Evolutionary conservation across 2,113 vertebrate species (phyloP).

Genomic region (Hepsetus odoe): DNA sequence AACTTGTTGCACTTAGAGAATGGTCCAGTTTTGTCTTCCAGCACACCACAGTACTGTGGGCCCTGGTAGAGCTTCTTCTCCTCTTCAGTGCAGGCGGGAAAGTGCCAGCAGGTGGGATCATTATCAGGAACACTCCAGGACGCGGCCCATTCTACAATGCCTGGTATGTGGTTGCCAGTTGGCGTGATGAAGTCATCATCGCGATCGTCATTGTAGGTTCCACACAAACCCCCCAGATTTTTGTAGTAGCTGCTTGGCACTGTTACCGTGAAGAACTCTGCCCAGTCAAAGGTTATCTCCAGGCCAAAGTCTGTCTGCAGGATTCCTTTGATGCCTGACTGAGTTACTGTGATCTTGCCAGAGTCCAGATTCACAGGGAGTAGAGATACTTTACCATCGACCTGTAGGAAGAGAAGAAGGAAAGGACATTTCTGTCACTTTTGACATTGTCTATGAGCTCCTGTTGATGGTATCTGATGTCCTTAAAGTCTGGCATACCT

Average conservation of each 20-base stretch:
- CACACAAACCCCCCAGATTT: conserved; percentile 73
- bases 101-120: conserved; percentile 76
- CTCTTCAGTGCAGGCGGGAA: conserved; percentile 67
- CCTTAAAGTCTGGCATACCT: too few species aligned
- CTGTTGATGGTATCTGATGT: too few species aligned
- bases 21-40: conserved; percentile 58
- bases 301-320: conserved; percentile 73
- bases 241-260: conserved; percentile 76
- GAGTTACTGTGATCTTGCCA: conserved; percentile 51
- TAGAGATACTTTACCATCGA: conserved; percentile 39
- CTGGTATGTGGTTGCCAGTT: neutral
- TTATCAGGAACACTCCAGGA: conserved; percentile 69
- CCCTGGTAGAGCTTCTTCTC: conserved; percentile 47
- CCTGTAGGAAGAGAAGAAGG: conserved; percentile 30
- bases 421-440: neutral
- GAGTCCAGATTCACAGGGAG: conserved; percentile 63
- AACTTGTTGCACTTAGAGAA: conserved; percentile 69
- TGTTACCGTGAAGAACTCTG: conserved; percentile 62
- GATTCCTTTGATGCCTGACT: conserved; percentile 56
- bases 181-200: conserved; percentile 59
- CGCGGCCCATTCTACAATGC: conserved; percentile 66
- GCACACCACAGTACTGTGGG: conserved; percentile 71
- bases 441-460: neutral
- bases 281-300: conserved; percentile 77
- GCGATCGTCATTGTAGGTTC: conserved; percentile 73